Evolutionary conservation across 2,797 vertebrate genomes (phyloP), one percentile per base, ranked within the genome.

Genomic region (Sebastes hubbsi): DNA sequence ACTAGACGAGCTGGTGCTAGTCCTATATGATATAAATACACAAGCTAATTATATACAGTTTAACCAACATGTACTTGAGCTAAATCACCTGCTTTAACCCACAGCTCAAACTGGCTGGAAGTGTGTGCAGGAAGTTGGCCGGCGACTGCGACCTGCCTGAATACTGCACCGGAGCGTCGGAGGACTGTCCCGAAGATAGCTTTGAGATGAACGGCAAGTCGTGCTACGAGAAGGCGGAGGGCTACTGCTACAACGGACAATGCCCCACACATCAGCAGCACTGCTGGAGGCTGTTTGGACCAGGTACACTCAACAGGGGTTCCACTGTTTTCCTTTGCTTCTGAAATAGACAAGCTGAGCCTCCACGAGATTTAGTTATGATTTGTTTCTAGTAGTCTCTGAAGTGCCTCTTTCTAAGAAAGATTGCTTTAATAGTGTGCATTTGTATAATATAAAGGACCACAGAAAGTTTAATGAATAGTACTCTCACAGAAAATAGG

Each of bases 151-250:
- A 99, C 90, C 93, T 99, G 8, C 80, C 94, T 0, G 98, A 99
- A 4, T 94, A 94, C 88, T 98, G 98, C 82, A 96, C 90, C 0
- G 98, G 98, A 12, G 59, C 4, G 2, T 89, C 90, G 0, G 77
- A 90, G 0, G 67, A 83, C 2, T 99, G 98, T 78, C 97, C 98
- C 0, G 96, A 97, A 22, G 96, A 99, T 0, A 89, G 86, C 63
- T 99, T 97, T 75, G 93, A 92, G 86, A 97, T 98, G 95, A 99
- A 99, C 0, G 98, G 98, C 42, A 90, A 94, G 1, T 86, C 95
- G 36, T 99, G 98, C 81, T 69, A 25, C 78, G 74, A 80, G 6
- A 88, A 74, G 0, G 92, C 89, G 1, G 81, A 75, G 0, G 97
- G 97, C 7, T 97, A 95, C 93, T 97, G 97, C 92, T 93, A 96